These are phyloP conservation scores for Arctia plantaginis DNA, from an alignment of 2,888 invertebrate species.

Conservation along the genomic window DNA sequence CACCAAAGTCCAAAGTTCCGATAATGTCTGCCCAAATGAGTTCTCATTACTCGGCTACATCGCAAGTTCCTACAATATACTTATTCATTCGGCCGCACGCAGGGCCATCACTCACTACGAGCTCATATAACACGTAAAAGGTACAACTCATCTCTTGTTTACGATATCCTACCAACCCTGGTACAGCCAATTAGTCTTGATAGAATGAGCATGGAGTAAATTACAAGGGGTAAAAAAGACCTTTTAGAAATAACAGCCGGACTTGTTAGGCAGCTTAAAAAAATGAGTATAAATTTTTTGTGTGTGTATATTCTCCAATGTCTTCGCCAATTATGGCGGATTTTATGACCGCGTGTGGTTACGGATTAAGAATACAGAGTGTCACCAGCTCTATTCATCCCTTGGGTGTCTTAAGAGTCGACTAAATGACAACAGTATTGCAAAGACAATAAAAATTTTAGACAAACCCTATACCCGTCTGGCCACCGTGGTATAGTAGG, in stretches of 20 bases:
- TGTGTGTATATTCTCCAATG: not conserved
- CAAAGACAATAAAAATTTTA: too few species aligned
- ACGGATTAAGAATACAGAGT: too few species aligned
- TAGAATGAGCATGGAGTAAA: slow-evolving; percentile 45
- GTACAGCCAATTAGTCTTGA: slow-evolving; percentile 44
- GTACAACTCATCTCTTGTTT: slow-evolving; percentile 41
- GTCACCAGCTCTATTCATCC: too few species aligned
- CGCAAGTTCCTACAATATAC: slow-evolving; percentile 14
- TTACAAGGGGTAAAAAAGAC: slow-evolving; percentile 53
- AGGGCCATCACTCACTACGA: slow-evolving; percentile 35
- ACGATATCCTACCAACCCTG: slow-evolving; percentile 26
- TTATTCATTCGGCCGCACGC: slow-evolving; percentile 15
- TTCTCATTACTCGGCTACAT: slow-evolving; percentile 14
- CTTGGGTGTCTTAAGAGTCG: too few species aligned
- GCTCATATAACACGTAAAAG: slow-evolving; percentile 31
- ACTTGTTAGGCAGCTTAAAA: not conserved
- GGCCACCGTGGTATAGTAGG: too few species aligned
- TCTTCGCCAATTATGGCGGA: not conserved
- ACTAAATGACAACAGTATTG: too few species aligned
- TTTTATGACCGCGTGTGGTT: not conserved
- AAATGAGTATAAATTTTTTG: not conserved
- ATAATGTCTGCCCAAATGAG: not conserved
- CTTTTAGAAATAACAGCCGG: slow-evolving; percentile 23
- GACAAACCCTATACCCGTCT: too few species aligned
- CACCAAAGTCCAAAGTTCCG: not conserved